phyloP scores from a whole-genome alignment of 2,797 vertebrate species.

The Triplophysa bombifrons region DNA sequence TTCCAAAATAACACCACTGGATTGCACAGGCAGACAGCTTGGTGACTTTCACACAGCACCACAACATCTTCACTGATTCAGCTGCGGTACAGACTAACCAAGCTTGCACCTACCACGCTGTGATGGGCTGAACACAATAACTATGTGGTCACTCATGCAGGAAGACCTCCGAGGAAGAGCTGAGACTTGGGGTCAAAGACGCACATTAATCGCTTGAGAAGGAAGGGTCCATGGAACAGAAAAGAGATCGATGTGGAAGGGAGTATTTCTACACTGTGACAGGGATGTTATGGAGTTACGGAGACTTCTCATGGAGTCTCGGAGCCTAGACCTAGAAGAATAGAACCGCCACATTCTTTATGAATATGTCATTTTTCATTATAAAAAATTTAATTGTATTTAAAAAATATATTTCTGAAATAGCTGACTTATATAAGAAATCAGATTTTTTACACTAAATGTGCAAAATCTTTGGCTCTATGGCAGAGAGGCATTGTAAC shows the following conservation, averaged over 20 bases:
- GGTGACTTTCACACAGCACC: slow-evolving; percentile 35
- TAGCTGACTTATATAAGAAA: too few species aligned
- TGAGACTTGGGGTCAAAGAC: slow-evolving; percentile 26
- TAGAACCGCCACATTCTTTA: neutral
- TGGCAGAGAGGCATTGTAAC: slow-evolving; percentile 4
- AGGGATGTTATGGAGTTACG: slow-evolving; percentile 2
- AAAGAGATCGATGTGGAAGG: neutral
- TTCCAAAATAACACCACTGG: slow-evolving; percentile 42
- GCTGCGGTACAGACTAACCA: neutral
- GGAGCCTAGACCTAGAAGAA: neutral
- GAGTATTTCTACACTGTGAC: slow-evolving; percentile 8
- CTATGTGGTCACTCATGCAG: slow-evolving; percentile 29
- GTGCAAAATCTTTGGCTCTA: neutral
- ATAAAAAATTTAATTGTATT: too few species aligned
- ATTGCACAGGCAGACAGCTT: slow-evolving; percentile 39
- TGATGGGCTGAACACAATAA: slow-evolving; percentile 25
- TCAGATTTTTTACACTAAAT: neutral
- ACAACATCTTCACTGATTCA: slow-evolving; percentile 2
- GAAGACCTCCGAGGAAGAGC: slow-evolving; percentile 14
- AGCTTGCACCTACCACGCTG: slow-evolving; percentile 15
- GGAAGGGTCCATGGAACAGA: neutral
- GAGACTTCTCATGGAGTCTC: neutral
- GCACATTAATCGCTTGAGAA: slow-evolving; percentile 32
- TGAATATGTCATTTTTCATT: too few species aligned
- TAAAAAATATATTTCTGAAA: too few species aligned